Evolutionary conservation across 2,888 invertebrate species (phyloP).

Genomic region (Brachylomia viminalis): DNA sequence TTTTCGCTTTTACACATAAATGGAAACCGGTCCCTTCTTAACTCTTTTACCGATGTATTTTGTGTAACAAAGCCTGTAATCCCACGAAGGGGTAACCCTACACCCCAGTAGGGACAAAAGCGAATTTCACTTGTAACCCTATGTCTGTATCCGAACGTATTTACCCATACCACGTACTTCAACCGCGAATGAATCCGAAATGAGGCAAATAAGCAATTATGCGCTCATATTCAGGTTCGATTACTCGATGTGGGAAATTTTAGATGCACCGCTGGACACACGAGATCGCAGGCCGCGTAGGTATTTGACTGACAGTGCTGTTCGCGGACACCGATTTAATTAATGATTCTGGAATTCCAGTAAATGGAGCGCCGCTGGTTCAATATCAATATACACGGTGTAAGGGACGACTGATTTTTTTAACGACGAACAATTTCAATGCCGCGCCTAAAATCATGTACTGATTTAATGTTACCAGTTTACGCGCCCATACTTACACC

Average conservation of each 20-base stretch:
- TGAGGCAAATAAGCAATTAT: constrained; percentile 89
- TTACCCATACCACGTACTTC: constrained; percentile 71
- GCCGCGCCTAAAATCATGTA: neutral
- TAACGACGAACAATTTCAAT: accelerated
- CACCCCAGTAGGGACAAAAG: constrained; percentile 50
- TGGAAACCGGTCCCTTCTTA: constrained; percentile 33
- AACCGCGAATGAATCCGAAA: constrained; percentile 83
- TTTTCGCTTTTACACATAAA: constrained; percentile 26
- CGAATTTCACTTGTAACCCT: constrained; percentile 67
- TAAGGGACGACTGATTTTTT: neutral
- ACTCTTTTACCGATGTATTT: constrained; percentile 44
- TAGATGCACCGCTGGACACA: constrained; percentile 76
- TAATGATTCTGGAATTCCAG: constrained; percentile 53
- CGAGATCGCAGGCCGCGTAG: constrained; percentile 54
- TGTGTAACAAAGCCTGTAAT: constrained; percentile 50
- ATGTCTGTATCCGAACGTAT: constrained; percentile 65
- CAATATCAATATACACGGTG: constrained; percentile 31
- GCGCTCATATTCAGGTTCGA: constrained; percentile 84
- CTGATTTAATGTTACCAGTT: neutral
- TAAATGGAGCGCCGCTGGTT: constrained; percentile 36
- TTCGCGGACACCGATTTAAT: constrained; percentile 60
- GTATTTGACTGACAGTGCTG: constrained; percentile 59
- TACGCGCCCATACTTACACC: too few species aligned
- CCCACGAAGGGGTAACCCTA: constrained; percentile 52
- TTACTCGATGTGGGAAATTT: constrained; percentile 84